These are phyloP conservation scores for Laodelphax striatellus DNA, from an alignment of 1,140 invertebrate genomes.

Conservation along the genomic window DNA sequence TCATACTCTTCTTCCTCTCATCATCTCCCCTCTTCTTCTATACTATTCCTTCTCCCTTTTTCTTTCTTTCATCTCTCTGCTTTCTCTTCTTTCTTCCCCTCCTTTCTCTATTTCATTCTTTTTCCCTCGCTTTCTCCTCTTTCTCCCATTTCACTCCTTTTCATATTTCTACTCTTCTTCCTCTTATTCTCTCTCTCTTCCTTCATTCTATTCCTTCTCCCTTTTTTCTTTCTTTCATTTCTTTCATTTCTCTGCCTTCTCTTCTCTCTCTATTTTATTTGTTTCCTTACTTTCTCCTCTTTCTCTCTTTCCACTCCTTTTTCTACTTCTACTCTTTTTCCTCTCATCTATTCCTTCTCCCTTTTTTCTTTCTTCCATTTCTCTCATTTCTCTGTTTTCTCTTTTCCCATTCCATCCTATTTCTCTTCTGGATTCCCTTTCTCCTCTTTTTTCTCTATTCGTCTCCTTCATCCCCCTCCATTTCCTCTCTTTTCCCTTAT, in stretches of 20 bases:
- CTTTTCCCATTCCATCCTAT: neutral
- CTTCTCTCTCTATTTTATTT: neutral
- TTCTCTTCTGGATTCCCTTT: neutral
- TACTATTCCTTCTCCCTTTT: too few species aligned
- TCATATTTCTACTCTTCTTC: neutral
- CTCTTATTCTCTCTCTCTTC: neutral
- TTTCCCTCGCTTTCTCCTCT: neutral
- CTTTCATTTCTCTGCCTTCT: neutral
- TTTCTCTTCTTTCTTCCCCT: too few species aligned
- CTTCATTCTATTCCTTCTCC: neutral
- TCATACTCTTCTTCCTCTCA: too few species aligned
- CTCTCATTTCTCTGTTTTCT: neutral
- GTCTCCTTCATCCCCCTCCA: neutral
- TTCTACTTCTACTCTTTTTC: too few species aligned
- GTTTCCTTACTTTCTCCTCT: neutral
- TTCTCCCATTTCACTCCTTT: neutral
- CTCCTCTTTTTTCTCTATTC: neutral
- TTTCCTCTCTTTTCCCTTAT: neutral
- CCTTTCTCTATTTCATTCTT: too few species aligned
- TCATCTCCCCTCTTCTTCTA: too few species aligned
- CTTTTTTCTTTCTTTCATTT: neutral
- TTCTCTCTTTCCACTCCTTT: neutral
- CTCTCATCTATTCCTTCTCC: neutral
- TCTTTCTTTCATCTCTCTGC: too few species aligned
- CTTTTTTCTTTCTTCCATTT: neutral